Evolutionary conservation across 2,888 invertebrate genomes (phyloP).

Genomic region (Pelosia muscerda): DNA sequence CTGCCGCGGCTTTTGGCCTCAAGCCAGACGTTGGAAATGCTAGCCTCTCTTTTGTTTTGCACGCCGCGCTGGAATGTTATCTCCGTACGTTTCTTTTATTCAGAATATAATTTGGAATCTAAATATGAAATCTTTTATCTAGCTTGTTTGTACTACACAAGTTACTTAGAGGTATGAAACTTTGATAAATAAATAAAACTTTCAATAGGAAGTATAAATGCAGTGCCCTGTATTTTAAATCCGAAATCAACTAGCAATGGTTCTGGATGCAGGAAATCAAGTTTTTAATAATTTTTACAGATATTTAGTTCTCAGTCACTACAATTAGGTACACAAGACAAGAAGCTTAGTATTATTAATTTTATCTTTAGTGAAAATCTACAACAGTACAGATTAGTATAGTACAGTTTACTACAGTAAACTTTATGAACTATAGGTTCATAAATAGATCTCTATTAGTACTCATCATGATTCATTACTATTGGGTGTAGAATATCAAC

Average conservation of each 20-base stretch:
- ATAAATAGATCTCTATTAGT: slow-evolving; percentile 19
- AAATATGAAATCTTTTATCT: slow-evolving; percentile 47
- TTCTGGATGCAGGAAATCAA: too few relatives aligned
- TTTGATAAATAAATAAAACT: not conserved
- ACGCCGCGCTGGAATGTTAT: slow-evolving; percentile 58
- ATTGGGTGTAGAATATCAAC: slow-evolving; percentile 46
- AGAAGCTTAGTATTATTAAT: too few relatives aligned
- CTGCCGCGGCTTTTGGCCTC: slow-evolving; percentile 74
- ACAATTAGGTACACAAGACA: not conserved
- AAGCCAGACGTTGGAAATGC: slow-evolving; percentile 73
- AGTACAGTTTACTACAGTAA: too few relatives aligned
- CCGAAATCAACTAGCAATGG: too few relatives aligned
- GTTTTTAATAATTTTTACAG: too few relatives aligned
- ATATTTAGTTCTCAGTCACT: too few relatives aligned
- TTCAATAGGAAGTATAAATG: not conserved
- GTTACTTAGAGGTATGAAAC: not conserved
- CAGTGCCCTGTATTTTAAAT: not conserved
- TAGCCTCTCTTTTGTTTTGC: slow-evolving; percentile 75
- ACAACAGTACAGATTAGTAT: too few relatives aligned
- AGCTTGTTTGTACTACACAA: slow-evolving; percentile 21
- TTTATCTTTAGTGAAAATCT: too few relatives aligned
- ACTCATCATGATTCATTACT: slow-evolving; percentile 35
- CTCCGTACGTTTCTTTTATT: slow-evolving; percentile 60
- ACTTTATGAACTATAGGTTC: not conserved
- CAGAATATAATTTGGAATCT: slow-evolving; percentile 52